These are phyloP conservation scores for Bos indicus DNA, from an alignment of 2,113 vertebrate species.

Conservation along the genomic window DNA sequence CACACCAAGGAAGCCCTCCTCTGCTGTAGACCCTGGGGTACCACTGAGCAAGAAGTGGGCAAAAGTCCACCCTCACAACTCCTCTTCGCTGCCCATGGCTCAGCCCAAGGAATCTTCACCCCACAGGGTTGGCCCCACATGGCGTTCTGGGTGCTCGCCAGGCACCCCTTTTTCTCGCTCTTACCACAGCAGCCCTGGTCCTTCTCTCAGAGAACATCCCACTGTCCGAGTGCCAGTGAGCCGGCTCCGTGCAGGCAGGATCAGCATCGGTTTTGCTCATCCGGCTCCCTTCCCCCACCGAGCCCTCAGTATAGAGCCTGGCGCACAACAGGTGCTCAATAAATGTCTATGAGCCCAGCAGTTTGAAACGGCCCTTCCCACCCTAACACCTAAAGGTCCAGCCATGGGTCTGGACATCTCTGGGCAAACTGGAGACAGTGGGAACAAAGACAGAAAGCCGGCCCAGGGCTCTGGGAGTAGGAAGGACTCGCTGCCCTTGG, in stretches of 20 bases:
- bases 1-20: background rate
- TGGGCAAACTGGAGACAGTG: too few species aligned
- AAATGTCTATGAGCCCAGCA: background rate
- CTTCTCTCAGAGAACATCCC: background rate
- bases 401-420: background rate
- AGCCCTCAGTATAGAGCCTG: background rate
- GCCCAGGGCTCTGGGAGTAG: fast-evolving
- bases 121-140: fast-evolving
- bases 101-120: background rate
- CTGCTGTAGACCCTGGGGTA: background rate
- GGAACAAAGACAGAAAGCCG: background rate
- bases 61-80: background rate
- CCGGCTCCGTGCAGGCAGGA: background rate
- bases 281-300: too few species aligned
- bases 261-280: background rate
- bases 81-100: background rate
- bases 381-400: background rate
- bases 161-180: background rate
- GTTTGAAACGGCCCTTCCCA: background rate
- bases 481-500: background rate
- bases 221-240: fast-evolving
- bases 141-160: background rate
- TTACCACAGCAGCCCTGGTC: background rate
- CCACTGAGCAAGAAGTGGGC: background rate
- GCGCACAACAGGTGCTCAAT: background rate